phyloP scores from a whole-genome alignment of 37 sponge, comb jelly and placozoan species.

The Lycopodina hypogea region DNA sequence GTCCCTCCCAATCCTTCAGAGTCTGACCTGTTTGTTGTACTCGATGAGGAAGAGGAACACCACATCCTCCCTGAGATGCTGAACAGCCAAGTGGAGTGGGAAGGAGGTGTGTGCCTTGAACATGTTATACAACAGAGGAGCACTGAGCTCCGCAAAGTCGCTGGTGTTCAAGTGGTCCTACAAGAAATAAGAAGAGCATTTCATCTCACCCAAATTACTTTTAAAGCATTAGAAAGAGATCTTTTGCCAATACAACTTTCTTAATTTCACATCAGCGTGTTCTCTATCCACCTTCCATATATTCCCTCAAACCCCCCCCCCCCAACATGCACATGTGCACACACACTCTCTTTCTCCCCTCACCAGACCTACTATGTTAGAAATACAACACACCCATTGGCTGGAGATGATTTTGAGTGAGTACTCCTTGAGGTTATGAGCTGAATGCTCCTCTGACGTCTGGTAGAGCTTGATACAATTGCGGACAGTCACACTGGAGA shows the following conservation, averaged over 20 bases:
- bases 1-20: not conserved
- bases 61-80: conserved; percentile 85
- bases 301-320: no score
- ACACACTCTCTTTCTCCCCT: no score
- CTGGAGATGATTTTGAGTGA: conserved; percentile 89
- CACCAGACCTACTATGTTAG: no score
- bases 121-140: conserved; percentile 89
- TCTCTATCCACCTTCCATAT: no score
- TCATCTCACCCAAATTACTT: no score
- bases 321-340: no score
- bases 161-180: conserved; percentile 79
- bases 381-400: conserved; percentile 70
- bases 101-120: conserved; percentile 85
- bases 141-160: conserved; percentile 79
- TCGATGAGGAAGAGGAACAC: conserved; percentile 95
- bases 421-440: conserved; percentile 75
- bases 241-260: not conserved
- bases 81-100: conserved; percentile 93
- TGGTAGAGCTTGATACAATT: conserved; percentile 92
- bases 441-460: conserved; percentile 81
- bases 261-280: no score
- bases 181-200: not conserved
- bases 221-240: not conserved
- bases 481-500: conserved; percentile 75
- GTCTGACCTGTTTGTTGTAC: conserved; percentile 56